phyloP scores from a whole-genome alignment of 2,888 invertebrate species.

The Aspidiotus destructor region DNA sequence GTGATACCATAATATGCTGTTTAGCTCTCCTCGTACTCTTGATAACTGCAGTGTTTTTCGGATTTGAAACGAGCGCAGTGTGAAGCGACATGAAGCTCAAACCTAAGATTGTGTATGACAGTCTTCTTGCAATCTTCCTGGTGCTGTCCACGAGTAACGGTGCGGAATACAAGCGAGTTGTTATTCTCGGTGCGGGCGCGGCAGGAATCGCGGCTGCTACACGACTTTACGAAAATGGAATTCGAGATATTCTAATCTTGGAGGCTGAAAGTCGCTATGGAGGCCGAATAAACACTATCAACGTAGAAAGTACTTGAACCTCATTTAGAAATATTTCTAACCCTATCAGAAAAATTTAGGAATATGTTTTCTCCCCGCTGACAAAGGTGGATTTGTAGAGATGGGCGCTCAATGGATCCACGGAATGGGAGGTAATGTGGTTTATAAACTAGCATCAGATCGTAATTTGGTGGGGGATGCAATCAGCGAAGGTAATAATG shows the following conservation, averaged over 20 bases:
- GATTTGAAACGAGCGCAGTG: too few species aligned
- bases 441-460: constrained; percentile 45
- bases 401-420: constrained; percentile 74
- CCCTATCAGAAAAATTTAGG: neutral
- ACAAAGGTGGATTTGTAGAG: constrained; percentile 50
- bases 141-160: too few species aligned
- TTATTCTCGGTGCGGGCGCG: constrained; percentile 52
- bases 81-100: too few species aligned
- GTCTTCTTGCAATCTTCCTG: too few species aligned
- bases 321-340: neutral
- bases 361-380: neutral
- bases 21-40: too few species aligned
- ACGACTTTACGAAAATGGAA: constrained; percentile 44
- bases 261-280: constrained; percentile 57
- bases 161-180: constrained; percentile 38
- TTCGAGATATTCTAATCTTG: constrained; percentile 48
- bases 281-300: constrained; percentile 49
- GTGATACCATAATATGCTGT: too few species aligned
- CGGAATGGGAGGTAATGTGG: constrained; percentile 55
- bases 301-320: constrained; percentile 9
- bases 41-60: too few species aligned
- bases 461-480: constrained; percentile 31
- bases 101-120: too few species aligned
- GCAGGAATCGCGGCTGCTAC: constrained; percentile 51
- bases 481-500: neutral